Conservation (phyloP, 2,113 vertebrate species). For the Dascyllus trimaculatus region DNA sequence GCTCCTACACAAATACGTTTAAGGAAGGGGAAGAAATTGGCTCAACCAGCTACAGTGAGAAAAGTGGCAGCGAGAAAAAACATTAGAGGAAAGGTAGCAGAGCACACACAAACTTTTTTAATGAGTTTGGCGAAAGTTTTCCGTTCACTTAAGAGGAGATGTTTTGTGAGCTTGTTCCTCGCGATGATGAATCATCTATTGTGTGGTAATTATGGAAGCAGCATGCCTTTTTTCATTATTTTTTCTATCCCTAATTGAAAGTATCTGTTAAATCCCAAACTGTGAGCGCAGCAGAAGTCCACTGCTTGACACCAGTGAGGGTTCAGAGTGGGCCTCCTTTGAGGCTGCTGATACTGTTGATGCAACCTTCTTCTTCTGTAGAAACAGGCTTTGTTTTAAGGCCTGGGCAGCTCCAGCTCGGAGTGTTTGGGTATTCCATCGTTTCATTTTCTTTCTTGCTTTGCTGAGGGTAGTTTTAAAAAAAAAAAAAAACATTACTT, state of each 20-base stretch:
- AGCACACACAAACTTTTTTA: constrained; percentile 48
- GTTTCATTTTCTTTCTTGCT: constrained; percentile 12
- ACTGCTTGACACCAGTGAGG: constrained; percentile 23
- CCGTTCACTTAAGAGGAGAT: constrained; percentile 31
- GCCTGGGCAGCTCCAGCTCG: background rate
- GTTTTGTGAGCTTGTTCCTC: constrained; percentile 33
- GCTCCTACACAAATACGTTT: constrained; percentile 43
- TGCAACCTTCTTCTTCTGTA: constrained; percentile 5
- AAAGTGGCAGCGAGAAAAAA: constrained; percentile 22
- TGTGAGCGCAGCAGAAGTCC: constrained; percentile 48
- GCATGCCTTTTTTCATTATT: constrained; percentile 3
- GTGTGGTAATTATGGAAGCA: constrained; percentile 53
- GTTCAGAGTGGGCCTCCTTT: constrained; percentile 19
- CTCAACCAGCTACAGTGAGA: constrained; percentile 16
- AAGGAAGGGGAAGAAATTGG: constrained; percentile 15
- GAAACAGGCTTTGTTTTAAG: background rate
- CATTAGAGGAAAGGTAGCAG: constrained; percentile 31
- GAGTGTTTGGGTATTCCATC: background rate
- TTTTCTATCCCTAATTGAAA: constrained; percentile 53
- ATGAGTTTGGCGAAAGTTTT: constrained; percentile 50
- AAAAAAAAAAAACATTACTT: background rate
- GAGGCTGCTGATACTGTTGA: constrained; percentile 18
- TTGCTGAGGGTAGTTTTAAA: background rate
- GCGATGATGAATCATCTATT: constrained; percentile 41
- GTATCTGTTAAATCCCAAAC: constrained; percentile 51